These are phyloP conservation scores for Tetramorium simillimum DNA, from an alignment of 1,140 invertebrate genomes.

Conservation along the genomic window DNA sequence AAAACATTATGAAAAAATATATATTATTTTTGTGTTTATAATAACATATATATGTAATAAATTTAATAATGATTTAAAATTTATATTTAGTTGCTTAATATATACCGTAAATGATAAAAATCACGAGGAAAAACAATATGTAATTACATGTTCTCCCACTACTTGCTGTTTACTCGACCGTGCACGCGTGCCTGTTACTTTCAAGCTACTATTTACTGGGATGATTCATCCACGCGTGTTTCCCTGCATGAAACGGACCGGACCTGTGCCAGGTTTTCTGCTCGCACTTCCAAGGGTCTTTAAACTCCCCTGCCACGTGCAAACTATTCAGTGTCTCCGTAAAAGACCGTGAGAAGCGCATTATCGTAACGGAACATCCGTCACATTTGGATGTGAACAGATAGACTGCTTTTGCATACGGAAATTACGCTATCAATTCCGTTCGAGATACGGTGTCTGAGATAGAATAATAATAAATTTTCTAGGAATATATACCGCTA, in stretches of 20 bases:
- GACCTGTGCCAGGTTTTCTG: slow-evolving; percentile 49
- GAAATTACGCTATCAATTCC: slow-evolving; percentile 13
- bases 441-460: neutral
- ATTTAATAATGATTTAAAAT: neutral
- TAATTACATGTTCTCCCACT: neutral
- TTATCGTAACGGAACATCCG: slow-evolving; percentile 54
- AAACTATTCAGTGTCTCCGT: slow-evolving; percentile 49
- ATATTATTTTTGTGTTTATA: neutral
- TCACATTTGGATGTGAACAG: slow-evolving; percentile 33
- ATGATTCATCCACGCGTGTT: slow-evolving; percentile 74
- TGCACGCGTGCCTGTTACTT: slow-evolving; percentile 57
- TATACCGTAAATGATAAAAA: neutral
- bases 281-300: slow-evolving; percentile 70
- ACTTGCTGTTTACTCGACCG: slow-evolving; percentile 20
- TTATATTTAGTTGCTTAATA: neutral
- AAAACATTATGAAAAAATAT: neutral
- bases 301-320: slow-evolving; percentile 74
- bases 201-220: slow-evolving; percentile 69
- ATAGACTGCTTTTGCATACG: neutral
- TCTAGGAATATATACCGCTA: neutral
- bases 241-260: slow-evolving; percentile 51
- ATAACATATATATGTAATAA: neutral
- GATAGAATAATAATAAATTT: no score
- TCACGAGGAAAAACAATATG: neutral
- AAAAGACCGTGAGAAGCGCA: slow-evolving; percentile 61